Evolutionary conservation across 2,888 invertebrate species (phyloP).

Genomic region (Parnassius orleans): DNA sequence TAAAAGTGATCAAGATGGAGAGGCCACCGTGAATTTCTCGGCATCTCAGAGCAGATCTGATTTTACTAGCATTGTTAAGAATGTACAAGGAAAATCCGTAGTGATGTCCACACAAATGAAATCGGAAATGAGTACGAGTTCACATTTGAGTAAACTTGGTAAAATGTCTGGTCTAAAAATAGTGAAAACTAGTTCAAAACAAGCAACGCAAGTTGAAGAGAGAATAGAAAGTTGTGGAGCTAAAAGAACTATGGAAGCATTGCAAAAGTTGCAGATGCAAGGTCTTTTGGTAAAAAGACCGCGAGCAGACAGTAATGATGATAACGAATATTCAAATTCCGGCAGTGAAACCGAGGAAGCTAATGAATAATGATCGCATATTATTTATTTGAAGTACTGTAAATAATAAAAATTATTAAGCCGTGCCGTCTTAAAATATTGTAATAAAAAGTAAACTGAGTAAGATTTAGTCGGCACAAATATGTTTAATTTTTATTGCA

Average conservation of each 20-base stretch:
- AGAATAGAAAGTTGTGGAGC: constrained; percentile 51
- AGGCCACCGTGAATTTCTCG: constrained; percentile 46
- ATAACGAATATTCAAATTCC: constrained; percentile 47
- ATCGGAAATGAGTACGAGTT: constrained; percentile 54
- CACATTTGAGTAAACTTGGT: constrained; percentile 56
- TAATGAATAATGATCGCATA: constrained; percentile 25
- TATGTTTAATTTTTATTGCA: too few species aligned
- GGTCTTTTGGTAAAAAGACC: constrained; percentile 72
- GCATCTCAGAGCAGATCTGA: constrained; percentile 54
- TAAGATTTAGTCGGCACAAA: too few species aligned
- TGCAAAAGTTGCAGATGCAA: constrained; percentile 68
- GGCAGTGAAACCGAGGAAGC: constrained; percentile 44
- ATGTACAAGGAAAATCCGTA: constrained; percentile 54
- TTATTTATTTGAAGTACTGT: background rate
- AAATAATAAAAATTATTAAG: too few species aligned
- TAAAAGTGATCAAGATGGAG: constrained; percentile 35
- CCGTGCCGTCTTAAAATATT: too few species aligned
- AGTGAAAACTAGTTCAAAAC: constrained; percentile 57
- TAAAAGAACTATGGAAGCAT: constrained; percentile 64
- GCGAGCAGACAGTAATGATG: constrained; percentile 51
- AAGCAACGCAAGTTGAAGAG: constrained; percentile 54
- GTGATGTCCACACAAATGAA: constrained; percentile 59
- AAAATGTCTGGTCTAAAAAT: constrained; percentile 59
- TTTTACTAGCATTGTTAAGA: constrained; percentile 54
- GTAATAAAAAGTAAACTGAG: too few species aligned